phyloP scores from a whole-genome alignment of 1,140 invertebrate species.

The Penaeus indicus region DNA sequence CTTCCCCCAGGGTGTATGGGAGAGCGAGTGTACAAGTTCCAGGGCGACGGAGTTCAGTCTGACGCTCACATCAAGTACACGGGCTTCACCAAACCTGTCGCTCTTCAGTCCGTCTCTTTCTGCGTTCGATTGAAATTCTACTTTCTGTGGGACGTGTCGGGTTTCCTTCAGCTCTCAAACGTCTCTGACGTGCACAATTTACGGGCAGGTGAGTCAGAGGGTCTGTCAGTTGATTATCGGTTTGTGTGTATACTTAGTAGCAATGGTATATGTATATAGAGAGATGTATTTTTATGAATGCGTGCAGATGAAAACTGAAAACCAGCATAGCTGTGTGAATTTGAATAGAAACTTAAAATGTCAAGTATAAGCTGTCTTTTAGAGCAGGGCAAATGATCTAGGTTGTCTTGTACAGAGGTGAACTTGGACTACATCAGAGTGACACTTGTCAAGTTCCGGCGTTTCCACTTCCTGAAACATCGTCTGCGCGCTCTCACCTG shows the following conservation, averaged over 20 bases:
- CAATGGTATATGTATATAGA: too few species aligned
- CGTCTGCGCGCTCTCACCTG: constrained; percentile 58
- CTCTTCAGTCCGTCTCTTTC: constrained; percentile 44
- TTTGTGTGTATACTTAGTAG: too few species aligned
- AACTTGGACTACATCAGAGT: constrained; percentile 61
- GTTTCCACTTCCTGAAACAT: constrained; percentile 56
- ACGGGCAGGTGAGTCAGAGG: constrained; percentile 41
- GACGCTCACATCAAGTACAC: constrained; percentile 35
- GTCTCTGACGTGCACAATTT: constrained; percentile 38
- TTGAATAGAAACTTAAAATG: too few species aligned
- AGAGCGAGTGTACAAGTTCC: constrained; percentile 44
- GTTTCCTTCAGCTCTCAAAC: constrained; percentile 50
- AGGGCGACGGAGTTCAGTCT: constrained; percentile 37
- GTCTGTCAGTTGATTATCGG: too few species aligned
- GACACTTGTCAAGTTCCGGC: constrained; percentile 53
- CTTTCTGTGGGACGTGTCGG: constrained; percentile 59
- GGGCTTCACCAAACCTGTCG: background rate
- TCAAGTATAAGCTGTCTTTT: too few species aligned
- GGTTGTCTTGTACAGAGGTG: constrained; percentile 41
- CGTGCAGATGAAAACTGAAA: too few species aligned
- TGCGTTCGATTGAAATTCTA: constrained; percentile 53
- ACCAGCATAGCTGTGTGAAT: too few species aligned
- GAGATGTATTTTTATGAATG: too few species aligned
- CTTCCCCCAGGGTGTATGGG: too few species aligned
- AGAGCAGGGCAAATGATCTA: too few species aligned